A percentile compares a stretch with the other conserved stretches of the same genome.
Evolutionary conservation across 2,113 vertebrate genomes (phyloP).

Genomic region (Myotis davidii): DNA sequence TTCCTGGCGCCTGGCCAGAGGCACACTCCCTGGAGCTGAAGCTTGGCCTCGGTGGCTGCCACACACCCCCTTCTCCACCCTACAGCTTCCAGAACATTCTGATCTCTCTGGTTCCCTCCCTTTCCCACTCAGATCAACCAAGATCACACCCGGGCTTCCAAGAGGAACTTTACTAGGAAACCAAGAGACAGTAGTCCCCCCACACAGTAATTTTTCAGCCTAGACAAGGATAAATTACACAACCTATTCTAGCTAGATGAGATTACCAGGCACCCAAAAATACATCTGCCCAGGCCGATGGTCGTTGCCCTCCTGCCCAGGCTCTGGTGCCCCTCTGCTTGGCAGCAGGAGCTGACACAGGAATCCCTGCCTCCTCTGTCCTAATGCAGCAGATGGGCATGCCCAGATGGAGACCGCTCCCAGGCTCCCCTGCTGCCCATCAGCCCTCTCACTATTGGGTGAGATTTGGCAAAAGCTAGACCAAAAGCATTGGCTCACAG

Average conservation of each 20-base stretch:
- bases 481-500: background rate
- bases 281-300: background rate
- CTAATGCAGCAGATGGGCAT: background rate
- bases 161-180: background rate
- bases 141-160: background rate
- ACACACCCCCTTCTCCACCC: background rate
- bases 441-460: background rate
- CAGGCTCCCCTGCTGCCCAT: background rate
- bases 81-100: background rate
- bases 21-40: background rate
- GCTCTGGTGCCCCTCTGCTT: background rate
- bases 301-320: background rate
- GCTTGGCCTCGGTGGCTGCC: background rate
- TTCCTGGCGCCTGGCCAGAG: background rate
- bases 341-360: background rate
- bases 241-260: background rate
- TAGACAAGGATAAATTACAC: background rate
- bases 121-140: background rate
- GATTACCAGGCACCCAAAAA: background rate
- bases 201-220: background rate
- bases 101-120: background rate
- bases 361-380: background rate
- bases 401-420: background rate
- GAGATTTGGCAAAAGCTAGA: background rate
- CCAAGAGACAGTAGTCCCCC: background rate